These are phyloP conservation scores for Gortyna flavago DNA, from an alignment of 2,888 invertebrate species.

Conservation along the genomic window DNA sequence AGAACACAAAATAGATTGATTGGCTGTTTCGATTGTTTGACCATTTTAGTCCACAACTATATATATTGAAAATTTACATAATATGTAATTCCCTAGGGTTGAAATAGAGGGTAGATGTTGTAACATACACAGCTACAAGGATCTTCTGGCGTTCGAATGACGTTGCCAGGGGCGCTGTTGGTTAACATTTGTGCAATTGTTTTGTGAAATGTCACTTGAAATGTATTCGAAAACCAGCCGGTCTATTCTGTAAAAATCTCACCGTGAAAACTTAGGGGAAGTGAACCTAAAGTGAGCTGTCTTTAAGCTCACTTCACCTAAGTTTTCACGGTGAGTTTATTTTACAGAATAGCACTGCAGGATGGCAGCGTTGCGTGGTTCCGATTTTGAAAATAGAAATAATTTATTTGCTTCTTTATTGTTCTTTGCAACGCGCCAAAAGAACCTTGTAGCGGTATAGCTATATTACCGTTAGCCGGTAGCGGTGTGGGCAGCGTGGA, in stretches of 20 bases:
- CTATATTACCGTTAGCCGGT: constrained; percentile 88
- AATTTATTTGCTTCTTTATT: too few relatives aligned
- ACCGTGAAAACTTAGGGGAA: too few relatives aligned
- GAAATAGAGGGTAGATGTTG: neutral
- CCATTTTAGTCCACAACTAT: too few relatives aligned
- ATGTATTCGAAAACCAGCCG: neutral
- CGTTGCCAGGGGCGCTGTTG: too few relatives aligned
- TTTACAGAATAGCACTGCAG: too few relatives aligned
- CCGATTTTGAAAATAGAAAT: neutral
- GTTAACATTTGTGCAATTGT: neutral
- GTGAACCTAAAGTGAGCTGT: too few relatives aligned
- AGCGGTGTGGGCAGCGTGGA: constrained; percentile 92
- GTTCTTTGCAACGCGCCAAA: neutral
- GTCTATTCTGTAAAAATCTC: too few relatives aligned
- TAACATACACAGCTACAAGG: neutral
- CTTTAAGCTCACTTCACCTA: too few relatives aligned
- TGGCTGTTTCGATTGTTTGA: neutral
- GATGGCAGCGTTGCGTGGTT: neutral
- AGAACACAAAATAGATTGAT: neutral
- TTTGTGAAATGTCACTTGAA: neutral
- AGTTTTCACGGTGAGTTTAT: too few relatives aligned
- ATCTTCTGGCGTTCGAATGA: neutral
- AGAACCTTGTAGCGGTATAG: neutral
- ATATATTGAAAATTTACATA: neutral
- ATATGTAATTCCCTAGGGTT: neutral